Base-by-base conservation (phyloP, 2,113 vertebrate species). In the Mesembrinibis cayennensis region DNA sequence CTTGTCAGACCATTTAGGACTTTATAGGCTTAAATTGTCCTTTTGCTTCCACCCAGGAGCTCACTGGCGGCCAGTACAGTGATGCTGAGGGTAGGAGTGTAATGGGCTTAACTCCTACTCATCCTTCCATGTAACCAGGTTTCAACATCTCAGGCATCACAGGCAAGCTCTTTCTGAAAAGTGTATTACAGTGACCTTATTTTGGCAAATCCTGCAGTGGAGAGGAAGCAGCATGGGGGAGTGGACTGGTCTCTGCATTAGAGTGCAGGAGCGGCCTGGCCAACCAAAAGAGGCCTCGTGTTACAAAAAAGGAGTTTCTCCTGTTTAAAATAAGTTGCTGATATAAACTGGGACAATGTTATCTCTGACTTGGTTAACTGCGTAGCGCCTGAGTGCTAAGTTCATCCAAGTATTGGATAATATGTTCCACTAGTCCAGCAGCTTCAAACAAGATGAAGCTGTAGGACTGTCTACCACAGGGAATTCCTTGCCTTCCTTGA, bases 41-140 rank as follows among this genome's bases (percentile, higher is more conserved):
- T 91, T 85, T 91, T 11, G 25, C 44, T 89, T 85, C 38, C 17
- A 62, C 26, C 15, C 58, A 65, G 78, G 27, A 69, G 34, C 44
- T 90, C 73, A 47, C 36, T 82, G 52, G 77, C 84, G 47, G 77
- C 47, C 40, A 79, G 44, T n/a, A 10, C 42, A 40, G 40, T 58
- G 19, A 7, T 82, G 62, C 70, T 88, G 70, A 85, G 40, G n/a
- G 36, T 40, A 63, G 23, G 11, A 78, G 42, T 34, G 45, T 90
- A 93, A 95, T 52, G 80, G 55, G 45, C 65, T 96, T 87, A 91
- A 50, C 45, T 81, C 47, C 55, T 67, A 47, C 73, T 95, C 63
- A 70, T 92, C 49, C 71, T 70, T 92, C 62, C 29, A 7, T 82
- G 52, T 87, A 91, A 47, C 47, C 65, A 82, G 22, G 56, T 90